Percentiles rank a stretch among this genome's conserved stretches.
phyloP scores from a whole-genome alignment of 2,888 invertebrate genomes.

The Esperia sulphurella region DNA sequence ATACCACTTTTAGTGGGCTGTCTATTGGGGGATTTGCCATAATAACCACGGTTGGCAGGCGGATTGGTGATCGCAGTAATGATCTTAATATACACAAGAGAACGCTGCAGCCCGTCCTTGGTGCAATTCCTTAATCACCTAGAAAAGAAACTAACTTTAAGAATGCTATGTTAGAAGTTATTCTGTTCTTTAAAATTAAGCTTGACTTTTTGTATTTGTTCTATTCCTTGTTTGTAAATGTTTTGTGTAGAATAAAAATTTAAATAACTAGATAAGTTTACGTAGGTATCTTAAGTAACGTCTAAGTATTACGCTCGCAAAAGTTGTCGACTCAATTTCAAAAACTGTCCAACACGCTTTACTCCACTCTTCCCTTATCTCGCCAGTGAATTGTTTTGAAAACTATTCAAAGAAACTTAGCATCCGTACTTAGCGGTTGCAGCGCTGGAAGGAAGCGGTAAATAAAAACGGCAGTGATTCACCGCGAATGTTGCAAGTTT shows the following conservation, averaged over 20 bases:
- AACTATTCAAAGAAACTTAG: slow-evolving; percentile 4
- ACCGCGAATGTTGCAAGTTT: background rate
- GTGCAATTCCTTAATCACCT: no score
- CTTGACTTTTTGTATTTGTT: no score
- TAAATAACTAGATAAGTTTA: no score
- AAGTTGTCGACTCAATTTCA: background rate
- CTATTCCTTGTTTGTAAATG: no score
- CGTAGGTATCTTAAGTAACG: background rate
- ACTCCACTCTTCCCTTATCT: background rate
- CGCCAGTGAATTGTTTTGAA: slow-evolving; percentile 1
- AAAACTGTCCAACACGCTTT: slow-evolving; percentile 2
- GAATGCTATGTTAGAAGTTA: no score
- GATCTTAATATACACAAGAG: no score
- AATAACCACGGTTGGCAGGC: no score
- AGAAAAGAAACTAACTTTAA: background rate
- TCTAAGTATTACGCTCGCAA: background rate
- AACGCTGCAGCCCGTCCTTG: no score
- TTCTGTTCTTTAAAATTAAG: background rate
- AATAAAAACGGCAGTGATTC: slow-evolving; percentile 5
- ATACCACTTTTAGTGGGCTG: no score
- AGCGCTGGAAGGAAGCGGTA: slow-evolving; percentile 6
- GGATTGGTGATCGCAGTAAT: no score
- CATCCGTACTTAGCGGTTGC: background rate
- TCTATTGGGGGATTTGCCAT: no score
- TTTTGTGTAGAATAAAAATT: no score